Evolutionary conservation across 1,140 invertebrate genomes (phyloP).

Genomic region (Galleria mellonella): DNA sequence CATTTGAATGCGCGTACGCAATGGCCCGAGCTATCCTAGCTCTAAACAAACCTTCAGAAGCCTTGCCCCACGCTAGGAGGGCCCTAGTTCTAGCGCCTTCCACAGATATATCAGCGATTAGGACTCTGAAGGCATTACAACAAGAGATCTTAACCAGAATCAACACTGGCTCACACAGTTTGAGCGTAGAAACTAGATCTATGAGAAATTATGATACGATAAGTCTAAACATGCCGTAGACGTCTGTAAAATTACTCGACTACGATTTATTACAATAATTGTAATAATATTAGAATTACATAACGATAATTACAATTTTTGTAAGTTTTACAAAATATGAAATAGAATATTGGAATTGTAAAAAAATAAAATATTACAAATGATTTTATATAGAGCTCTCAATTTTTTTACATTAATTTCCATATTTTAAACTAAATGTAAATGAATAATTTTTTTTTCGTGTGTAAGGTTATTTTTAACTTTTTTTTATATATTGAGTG

Average conservation of each 20-base stretch:
- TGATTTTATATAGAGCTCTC: background rate
- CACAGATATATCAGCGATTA: slow-evolving; percentile 39
- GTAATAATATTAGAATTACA: too few species aligned
- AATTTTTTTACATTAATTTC: too few species aligned
- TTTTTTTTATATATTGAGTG: too few species aligned
- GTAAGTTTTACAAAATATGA: too few species aligned
- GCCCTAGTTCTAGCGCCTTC: slow-evolving; percentile 62
- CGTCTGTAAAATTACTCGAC: background rate
- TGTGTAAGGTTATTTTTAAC: too few species aligned
- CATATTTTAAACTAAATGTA: too few species aligned
- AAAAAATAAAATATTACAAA: background rate
- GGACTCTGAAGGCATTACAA: slow-evolving; percentile 49
- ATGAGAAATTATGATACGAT: slow-evolving; percentile 57
- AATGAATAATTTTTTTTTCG: too few species aligned
- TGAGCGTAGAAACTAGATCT: slow-evolving; percentile 46
- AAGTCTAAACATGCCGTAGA: slow-evolving; percentile 59
- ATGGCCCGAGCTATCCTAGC: slow-evolving; percentile 90
- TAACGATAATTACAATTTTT: too few species aligned
- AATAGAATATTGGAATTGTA: background rate
- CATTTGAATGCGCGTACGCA: slow-evolving; percentile 95
- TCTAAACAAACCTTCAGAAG: slow-evolving; percentile 70
- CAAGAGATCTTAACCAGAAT: slow-evolving; percentile 55
- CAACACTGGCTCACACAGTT: slow-evolving; percentile 39
- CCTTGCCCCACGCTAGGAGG: slow-evolving; percentile 72
- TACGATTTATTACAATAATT: too few species aligned